Conservation (phyloP, 2,888 invertebrate species). For the Miltochrista miniata region DNA sequence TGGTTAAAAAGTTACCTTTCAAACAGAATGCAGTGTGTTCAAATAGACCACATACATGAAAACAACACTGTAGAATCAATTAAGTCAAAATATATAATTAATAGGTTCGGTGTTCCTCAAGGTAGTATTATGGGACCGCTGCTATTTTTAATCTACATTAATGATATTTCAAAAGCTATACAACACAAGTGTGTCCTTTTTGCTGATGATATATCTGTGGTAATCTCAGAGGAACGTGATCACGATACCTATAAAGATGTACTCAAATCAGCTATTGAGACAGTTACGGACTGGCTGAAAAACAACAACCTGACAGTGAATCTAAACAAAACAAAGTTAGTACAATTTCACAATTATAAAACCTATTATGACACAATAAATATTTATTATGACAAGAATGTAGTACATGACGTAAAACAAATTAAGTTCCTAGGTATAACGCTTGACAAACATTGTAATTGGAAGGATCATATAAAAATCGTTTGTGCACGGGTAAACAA, state of each 20-base stretch:
- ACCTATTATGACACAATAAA: not conserved
- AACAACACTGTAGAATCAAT: not conserved
- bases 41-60: not conserved
- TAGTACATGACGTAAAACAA: not conserved
- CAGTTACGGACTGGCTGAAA: not conserved
- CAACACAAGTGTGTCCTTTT: constrained; percentile 7
- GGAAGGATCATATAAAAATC: not conserved
- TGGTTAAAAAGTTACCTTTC: too few relatives aligned
- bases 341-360: constrained; percentile 4
- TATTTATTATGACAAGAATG: not conserved
- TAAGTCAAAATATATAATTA: not conserved
- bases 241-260: not conserved
- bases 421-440: not conserved
- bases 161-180: not conserved
- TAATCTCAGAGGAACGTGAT: not conserved
- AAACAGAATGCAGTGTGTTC: too few relatives aligned
- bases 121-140: constrained; percentile 15
- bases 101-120: constrained; percentile 7
- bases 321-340: not conserved
- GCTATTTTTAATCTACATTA: constrained; percentile 5
- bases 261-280: not conserved
- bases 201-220: constrained; percentile 13
- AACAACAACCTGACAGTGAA: not conserved
- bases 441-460: not conserved
- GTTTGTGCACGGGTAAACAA: not conserved